Base-by-base conservation (phyloP, 2,888 invertebrate genomes). In the Onthophagus sagittarius region DNA sequence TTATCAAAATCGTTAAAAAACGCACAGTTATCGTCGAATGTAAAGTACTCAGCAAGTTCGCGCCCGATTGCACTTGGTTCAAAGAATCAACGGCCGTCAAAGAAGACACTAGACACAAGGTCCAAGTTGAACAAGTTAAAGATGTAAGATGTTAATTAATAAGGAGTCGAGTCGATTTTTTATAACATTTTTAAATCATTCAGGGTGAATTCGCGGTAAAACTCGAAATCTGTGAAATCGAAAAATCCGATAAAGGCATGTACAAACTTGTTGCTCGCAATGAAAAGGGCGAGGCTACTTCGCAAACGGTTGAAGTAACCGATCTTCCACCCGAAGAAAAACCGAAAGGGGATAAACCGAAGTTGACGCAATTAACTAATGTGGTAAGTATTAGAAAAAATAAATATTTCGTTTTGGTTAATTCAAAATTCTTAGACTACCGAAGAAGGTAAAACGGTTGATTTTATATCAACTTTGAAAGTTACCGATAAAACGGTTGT, bases 21-120 rank as follows among this genome's bases (percentile, higher is more conserved):
- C 94, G 93, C 84, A 94, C 95, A 79, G 93, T 98, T 79, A 91
- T 97, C 79, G 94, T 98, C 84, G 97, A 97, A 86, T 97, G 97
- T 85, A 92, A 93, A 84, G 95, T 98, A 76, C 92, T 95, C 84
- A 97, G 97, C 80, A 95, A 95, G 86, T 96, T 97, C 83, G 93
- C 94, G 80, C 98, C 98, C 6, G 91, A 94, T 77, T 95, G 97
- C 83, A 94, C 94, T 63, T 98, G 98, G 98, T 97, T 91, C 86
- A 96, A 96, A 83, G 97, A 97, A 86, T 86, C 90, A 14, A 90
- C 88, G 78, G 92, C 93, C 15, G 93, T 97, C 64, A 90, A 86
- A 79, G 92, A 95, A 82, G 94, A 92, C 84, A 88, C 90, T 53
- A 89, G 93, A 78, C 94, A 94, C 83, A 90, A 90, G 77, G 90